Conservation (phyloP, 2,113 vertebrate genomes). For the Chaetura pelagica region DNA sequence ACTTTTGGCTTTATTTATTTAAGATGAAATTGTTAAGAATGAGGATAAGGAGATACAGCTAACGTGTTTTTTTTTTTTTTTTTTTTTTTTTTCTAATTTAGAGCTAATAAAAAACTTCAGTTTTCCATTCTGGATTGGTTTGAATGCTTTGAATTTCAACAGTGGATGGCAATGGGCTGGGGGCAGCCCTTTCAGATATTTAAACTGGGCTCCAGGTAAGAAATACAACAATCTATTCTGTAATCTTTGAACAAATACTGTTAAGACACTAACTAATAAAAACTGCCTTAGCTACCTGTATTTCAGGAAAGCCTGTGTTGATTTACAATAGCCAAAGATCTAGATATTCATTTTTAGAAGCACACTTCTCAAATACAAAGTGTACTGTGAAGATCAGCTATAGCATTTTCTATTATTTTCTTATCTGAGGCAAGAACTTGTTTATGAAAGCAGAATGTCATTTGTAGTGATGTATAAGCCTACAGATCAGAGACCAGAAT, state of each 20-base stretch:
- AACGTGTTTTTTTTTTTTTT: background rate
- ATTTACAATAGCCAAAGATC: background rate
- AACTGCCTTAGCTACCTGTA: background rate
- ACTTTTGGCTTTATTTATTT: background rate
- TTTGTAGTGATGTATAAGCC: background rate
- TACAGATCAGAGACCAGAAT: background rate
- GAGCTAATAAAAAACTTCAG: constrained; percentile 71
- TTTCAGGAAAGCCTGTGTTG: background rate
- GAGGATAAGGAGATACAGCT: background rate
- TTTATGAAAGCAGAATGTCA: background rate
- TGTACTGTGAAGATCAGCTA: background rate
- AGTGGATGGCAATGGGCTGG: constrained; percentile 91
- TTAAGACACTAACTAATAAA: background rate
- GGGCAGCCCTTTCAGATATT: constrained; percentile 87
- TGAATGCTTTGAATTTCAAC: constrained; percentile 85
- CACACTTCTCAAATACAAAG: background rate
- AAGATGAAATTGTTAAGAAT: background rate
- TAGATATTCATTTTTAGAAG: background rate
- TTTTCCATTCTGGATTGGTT: constrained; percentile 86
- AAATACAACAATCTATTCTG: background rate
- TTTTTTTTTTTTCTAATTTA: constrained; percentile 30
- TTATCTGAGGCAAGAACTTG: background rate
- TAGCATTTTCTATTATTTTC: background rate
- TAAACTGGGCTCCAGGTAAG: constrained; percentile 93
- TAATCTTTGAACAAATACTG: background rate